phyloP scores from a whole-genome alignment of 2,888 invertebrate genomes.

The Tinea trinotella region DNA sequence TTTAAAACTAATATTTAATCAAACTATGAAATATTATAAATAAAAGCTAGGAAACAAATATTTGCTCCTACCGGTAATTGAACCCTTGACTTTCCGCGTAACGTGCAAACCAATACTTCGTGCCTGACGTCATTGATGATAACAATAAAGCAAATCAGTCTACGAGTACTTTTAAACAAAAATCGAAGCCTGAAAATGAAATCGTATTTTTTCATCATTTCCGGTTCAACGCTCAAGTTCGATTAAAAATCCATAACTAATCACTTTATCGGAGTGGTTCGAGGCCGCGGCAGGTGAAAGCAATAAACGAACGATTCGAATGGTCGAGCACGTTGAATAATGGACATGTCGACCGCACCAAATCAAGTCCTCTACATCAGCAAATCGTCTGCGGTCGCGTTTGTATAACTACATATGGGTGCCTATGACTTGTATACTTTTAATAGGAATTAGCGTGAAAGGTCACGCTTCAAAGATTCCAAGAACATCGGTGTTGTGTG shows the following conservation, averaged over 20 bases:
- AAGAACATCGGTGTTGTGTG: not conserved
- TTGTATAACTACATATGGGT: not conserved
- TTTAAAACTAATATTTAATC: too few species aligned
- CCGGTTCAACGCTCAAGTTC: constrained; percentile 13
- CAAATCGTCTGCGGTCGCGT: constrained; percentile 12
- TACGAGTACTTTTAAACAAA: not conserved
- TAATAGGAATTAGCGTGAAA: constrained; percentile 5
- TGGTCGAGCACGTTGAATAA: constrained; percentile 24
- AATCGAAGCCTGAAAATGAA: constrained; percentile 7
- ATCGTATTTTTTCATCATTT: constrained; percentile 12
- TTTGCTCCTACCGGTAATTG: too few species aligned
- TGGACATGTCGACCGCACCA: constrained; percentile 24
- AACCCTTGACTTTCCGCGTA: too few species aligned
- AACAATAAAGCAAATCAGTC: too few species aligned
- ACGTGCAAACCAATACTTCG: too few species aligned
- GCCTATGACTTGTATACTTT: not conserved
- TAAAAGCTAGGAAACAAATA: too few species aligned
- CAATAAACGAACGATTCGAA: constrained; percentile 24
- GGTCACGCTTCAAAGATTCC: constrained; percentile 1
- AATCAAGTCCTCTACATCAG: constrained; percentile 17
- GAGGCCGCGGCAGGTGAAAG: constrained; percentile 22
- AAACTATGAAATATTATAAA: too few species aligned
- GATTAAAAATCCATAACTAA: constrained; percentile 19
- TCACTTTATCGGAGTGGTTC: constrained; percentile 15
- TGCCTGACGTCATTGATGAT: too few species aligned